These are phyloP conservation scores for Drosophila melanogaster DNA, from an alignment of 1,140 invertebrate genomes.

Conservation along the genomic window DNA sequence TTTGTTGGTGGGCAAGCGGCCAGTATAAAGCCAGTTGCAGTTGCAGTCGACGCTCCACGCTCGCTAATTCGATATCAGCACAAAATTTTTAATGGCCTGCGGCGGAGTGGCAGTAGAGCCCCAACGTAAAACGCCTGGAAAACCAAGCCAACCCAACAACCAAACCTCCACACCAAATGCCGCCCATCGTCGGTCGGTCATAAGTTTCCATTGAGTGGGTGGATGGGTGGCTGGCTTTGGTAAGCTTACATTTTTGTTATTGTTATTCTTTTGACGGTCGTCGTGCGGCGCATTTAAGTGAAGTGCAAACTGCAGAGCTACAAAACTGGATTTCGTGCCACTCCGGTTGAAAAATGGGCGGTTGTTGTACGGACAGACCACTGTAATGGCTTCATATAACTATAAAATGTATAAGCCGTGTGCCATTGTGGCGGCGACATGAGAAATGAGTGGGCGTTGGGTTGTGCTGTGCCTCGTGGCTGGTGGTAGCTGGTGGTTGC, in stretches of 20 bases:
- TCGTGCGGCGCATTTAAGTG: slow-evolving; percentile 62
- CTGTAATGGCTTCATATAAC: slow-evolving; percentile 73
- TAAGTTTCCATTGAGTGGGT: slow-evolving; percentile 14
- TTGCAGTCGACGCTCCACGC: background rate
- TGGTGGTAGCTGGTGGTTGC: slow-evolving; percentile 1
- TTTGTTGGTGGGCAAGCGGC: background rate
- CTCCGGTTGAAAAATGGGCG: background rate
- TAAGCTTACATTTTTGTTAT: slow-evolving; percentile 41
- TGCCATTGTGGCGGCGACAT: slow-evolving; percentile 50
- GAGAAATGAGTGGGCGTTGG: slow-evolving; percentile 31
- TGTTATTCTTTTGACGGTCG: slow-evolving; percentile 52
- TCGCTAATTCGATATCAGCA: slow-evolving; percentile 74
- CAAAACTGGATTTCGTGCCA: slow-evolving; percentile 52
- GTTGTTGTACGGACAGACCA: background rate
- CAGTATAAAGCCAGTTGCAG: slow-evolving; percentile 10
- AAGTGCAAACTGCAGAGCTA: slow-evolving; percentile 66
- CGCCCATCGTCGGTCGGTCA: background rate
- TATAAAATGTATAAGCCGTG: slow-evolving; percentile 73
- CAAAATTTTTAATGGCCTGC: slow-evolving; percentile 71
- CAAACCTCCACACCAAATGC: background rate
- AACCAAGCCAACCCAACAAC: too few species aligned
- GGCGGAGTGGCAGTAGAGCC: slow-evolving; percentile 11
- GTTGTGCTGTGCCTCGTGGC: too few species aligned
- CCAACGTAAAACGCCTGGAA: background rate
- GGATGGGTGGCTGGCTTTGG: background rate